phyloP scores from a whole-genome alignment of 1,140 invertebrate species.

The Paraescarpia echinospica region DNA sequence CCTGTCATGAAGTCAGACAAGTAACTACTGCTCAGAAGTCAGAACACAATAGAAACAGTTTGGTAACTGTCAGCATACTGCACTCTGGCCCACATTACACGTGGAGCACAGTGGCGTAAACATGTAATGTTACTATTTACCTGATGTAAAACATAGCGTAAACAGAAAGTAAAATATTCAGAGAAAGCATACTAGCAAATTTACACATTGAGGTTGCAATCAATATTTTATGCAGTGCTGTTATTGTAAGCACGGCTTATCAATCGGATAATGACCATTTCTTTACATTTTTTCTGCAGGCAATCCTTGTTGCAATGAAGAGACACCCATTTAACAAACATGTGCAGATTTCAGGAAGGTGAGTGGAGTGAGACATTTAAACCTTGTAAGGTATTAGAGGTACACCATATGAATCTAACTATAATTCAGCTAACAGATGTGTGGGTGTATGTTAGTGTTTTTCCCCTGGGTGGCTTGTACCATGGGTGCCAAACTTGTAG shows the following conservation, averaged over 20 bases:
- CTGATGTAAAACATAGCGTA: neutral
- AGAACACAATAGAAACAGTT: too few relatives aligned
- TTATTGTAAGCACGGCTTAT: neutral
- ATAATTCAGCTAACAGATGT: too few relatives aligned
- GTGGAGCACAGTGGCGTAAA: neutral
- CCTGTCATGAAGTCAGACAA: too few relatives aligned
- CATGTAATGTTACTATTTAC: conserved; percentile 7
- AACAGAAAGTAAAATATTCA: neutral
- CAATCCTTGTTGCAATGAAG: conserved; percentile 71
- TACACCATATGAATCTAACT: too few relatives aligned
- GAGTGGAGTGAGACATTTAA: conserved; percentile 22
- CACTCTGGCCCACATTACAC: too few relatives aligned
- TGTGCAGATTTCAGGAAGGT: conserved; percentile 92
- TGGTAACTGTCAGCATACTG: too few relatives aligned
- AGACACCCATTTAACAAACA: conserved; percentile 72
- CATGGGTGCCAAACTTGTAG: too few relatives aligned
- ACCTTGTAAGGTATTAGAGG: neutral
- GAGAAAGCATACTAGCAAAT: neutral
- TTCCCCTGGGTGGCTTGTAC: too few relatives aligned
- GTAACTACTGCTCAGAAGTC: too few relatives aligned
- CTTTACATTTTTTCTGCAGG: conserved; percentile 29
- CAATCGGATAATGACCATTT: neutral
- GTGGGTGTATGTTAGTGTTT: too few relatives aligned
- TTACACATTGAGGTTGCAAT: neutral
- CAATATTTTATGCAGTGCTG: neutral